phyloP scores from a whole-genome alignment of 53 echinoderm and acorn worm genomes.

The Antedon mediterranea region DNA sequence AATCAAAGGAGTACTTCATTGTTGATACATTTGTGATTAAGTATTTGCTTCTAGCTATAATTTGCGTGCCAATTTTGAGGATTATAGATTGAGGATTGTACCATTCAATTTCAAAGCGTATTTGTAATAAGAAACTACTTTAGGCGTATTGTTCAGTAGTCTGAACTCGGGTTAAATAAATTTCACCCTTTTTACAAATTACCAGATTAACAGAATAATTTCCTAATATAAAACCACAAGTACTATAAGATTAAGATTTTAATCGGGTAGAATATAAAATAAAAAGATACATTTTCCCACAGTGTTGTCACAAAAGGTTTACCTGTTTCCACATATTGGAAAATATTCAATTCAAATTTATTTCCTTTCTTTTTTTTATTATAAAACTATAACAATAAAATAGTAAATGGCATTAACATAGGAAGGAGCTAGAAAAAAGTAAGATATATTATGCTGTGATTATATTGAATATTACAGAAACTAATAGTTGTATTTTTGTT shows the following conservation, averaged over 20 bases:
- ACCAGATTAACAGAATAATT: neutral
- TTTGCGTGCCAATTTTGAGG: neutral
- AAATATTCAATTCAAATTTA: too few species aligned
- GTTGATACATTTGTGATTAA: neutral
- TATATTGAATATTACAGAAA: too few species aligned
- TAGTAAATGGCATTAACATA: too few species aligned
- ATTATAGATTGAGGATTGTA: neutral
- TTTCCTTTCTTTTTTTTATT: too few species aligned
- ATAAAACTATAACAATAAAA: too few species aligned
- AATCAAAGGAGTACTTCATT: neutral
- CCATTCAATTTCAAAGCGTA: neutral
- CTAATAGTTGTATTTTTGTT: too few species aligned
- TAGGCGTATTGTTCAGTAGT: neutral
- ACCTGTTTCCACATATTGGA: too few species aligned
- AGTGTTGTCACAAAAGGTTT: neutral
- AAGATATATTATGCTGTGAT: too few species aligned
- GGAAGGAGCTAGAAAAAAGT: too few species aligned
- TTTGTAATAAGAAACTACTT: neutral
- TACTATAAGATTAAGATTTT: neutral
- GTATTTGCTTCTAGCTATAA: neutral
- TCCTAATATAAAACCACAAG: neutral
- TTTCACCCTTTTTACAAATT: neutral
- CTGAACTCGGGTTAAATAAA: neutral
- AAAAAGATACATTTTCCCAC: neutral
- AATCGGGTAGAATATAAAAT: neutral